These are phyloP conservation scores for Drosophila neonasuta DNA, from an alignment of 2,888 invertebrate species.

Conservation along the genomic window DNA sequence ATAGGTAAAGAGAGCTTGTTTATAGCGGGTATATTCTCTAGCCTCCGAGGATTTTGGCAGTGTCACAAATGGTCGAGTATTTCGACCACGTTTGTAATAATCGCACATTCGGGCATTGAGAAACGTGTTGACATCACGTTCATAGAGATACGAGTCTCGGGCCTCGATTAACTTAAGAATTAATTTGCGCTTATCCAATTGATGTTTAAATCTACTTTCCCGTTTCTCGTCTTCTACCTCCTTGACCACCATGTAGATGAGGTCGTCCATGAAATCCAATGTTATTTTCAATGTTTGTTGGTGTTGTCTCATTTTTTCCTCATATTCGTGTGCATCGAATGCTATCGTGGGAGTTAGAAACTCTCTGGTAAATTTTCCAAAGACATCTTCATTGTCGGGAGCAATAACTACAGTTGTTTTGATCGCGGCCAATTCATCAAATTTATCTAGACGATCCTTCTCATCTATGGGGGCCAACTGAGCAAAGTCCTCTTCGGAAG, in stretches of 20 bases:
- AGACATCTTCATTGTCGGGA: background rate
- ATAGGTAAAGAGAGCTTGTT: conserved; percentile 34
- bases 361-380: conserved; percentile 20
- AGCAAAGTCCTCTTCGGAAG: background rate
- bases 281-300: conserved; percentile 16
- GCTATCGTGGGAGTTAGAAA: no score
- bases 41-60: background rate
- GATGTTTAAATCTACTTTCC: conserved; percentile 38
- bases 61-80: conserved; percentile 49
- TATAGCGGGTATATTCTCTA: conserved; percentile 38
- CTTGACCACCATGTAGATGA: conserved; percentile 46
- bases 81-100: conserved; percentile 67
- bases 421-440: background rate
- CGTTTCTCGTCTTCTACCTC: conserved; percentile 41
- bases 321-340: background rate
- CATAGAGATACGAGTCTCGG: background rate
- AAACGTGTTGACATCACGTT: conserved; percentile 20
- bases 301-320: background rate
- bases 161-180: conserved; percentile 19
- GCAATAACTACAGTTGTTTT: background rate
- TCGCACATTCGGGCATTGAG: conserved; percentile 65
- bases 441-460: background rate
- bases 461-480: background rate
- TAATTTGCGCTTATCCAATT: conserved; percentile 64
- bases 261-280: conserved; percentile 47